Evolutionary conservation across 2,113 vertebrate species (phyloP), one percentile per base, ranked within the genome.

Genomic region (Thunnus maccoyii): DNA sequence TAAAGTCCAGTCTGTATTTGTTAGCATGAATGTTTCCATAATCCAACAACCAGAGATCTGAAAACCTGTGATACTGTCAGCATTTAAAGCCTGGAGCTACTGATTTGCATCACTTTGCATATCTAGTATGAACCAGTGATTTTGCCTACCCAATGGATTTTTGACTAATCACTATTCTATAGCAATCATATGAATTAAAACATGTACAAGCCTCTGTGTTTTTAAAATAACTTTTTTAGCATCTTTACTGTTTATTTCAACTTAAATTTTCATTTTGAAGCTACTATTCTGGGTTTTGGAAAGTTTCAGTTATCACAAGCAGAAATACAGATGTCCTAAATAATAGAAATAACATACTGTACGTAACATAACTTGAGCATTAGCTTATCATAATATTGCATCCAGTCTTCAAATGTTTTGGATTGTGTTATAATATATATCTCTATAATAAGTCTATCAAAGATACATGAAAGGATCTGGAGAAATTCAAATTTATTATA

Each of bases 61-160:
- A 86, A 72, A 73, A 86, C 56, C 56, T 78, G 64, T 65, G 62
- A 75, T 66, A 25, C 25, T 61, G 69, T 86, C 55, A 68, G 64
- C 70, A 52, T 81, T 65, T 71, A 81, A 65, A 80, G 62, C 78
- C 66, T 55, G 25, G 1, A 41, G 54, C 73, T 75, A 69, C 82
- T 73, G 10, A 87, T 86, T 84, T 80, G 14, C 75, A 87, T 78
- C 4, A 78, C 27, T 72, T 78, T 78, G 80, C 65, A 78, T 27
- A 41, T 7, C 36, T 41, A 62, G 50, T 30, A 32, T 46, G 54
- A 72, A 68, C 1, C 10, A 58, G 36, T 27, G 41, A 63, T 82
- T 79, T 67, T 78, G 17, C 54, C 66, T 48, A 76, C 16, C 7
- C 6, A 18, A 2, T 36, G 32, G 12, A 15, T 50, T 51, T 82